Base-by-base conservation (phyloP, 2,113 vertebrate species). In the Gallinago undulata region DNA sequence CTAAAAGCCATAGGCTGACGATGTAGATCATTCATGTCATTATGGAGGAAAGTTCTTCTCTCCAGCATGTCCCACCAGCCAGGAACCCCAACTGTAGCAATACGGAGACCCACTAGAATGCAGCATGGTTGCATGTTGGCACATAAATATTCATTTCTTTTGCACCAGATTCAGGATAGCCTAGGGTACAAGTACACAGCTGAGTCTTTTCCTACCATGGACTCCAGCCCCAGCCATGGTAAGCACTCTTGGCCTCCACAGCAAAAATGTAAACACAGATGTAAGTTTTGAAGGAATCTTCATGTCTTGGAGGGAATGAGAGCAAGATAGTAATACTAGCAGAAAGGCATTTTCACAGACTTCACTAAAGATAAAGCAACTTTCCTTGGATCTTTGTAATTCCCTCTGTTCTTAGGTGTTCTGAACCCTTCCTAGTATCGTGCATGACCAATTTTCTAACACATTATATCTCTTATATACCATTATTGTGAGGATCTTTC, bases 121-220 rank as follows among this genome's bases (percentile, higher is more conserved):
- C 59, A 88, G 39, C 15, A 53, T 3, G 24, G 12, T 48, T 83
- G 30, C 45, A 66, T 0, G 0, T 3, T 77, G 27, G 28, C 27
- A 48, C 25, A 69, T 5, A 84, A 80, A 53, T 2, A 8, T 6
- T 21, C 23, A 45, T 69, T 69, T 74, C 23, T 66, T 72, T 69
- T 57, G 21, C 24, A 19, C 60, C 39, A 77, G 6, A 27, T 8
- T 48, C 19, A 13, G 53, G 67, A 80, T 22, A 75, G 39, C 16
- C 43, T 37, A 27, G 35, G 17, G 7, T 60, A 82, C 31, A 75
- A 55, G 31, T 19, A 82, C 6, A 41, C 5, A 59, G 7, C 31
- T 1, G 2, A 67, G 12, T 30, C 21, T 85, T 82, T 78, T 56
- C 37, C 57, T 45, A 2, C 9, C 1, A 0, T 6, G 11, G 23